These are phyloP conservation scores for Mionectes olivaceus DNA, from an alignment of 2,797 vertebrate genomes.

Conservation along the genomic window DNA sequence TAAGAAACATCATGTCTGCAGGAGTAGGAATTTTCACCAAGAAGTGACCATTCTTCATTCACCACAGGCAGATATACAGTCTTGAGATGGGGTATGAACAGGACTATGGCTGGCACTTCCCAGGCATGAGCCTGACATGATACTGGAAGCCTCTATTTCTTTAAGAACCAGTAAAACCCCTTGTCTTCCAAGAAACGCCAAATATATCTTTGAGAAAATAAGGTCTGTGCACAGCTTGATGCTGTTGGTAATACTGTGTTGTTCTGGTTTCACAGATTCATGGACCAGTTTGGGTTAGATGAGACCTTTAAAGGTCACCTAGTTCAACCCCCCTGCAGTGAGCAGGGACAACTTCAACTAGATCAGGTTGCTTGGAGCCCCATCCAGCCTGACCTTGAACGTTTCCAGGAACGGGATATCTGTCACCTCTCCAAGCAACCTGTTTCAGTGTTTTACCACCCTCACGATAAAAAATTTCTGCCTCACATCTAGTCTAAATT, in stretches of 20 bases:
- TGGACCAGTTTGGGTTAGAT: not conserved
- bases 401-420: not conserved
- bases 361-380: not conserved
- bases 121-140: not conserved
- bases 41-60: accelerated
- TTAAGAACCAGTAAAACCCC: not conserved
- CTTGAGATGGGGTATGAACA: not conserved
- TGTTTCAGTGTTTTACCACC: not conserved
- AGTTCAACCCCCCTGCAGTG: not conserved
- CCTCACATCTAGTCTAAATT: not conserved
- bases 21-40: not conserved
- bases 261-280: not conserved
- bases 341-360: not conserved
- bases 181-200: not conserved
- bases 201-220: not conserved
- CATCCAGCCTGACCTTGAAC: not conserved
- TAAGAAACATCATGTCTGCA: not conserved
- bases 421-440: not conserved
- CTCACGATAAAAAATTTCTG: not conserved
- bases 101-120: not conserved
- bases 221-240: not conserved
- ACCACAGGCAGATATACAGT: not conserved
- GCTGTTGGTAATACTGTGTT: not conserved
- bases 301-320: not conserved
- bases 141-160: not conserved